Conservation (phyloP, 2,888 invertebrate species). For the Tyria jacobaeae region DNA sequence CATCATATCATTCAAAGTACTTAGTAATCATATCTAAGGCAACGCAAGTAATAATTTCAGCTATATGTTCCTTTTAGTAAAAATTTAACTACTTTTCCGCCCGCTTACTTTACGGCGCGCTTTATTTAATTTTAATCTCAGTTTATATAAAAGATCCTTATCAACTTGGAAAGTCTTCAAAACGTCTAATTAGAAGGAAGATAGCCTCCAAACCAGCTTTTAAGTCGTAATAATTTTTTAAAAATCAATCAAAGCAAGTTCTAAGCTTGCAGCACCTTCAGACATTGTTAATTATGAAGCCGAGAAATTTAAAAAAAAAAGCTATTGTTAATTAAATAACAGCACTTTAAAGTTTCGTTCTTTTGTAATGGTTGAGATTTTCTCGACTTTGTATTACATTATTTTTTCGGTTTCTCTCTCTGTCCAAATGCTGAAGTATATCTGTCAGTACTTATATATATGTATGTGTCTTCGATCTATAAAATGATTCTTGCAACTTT, state of each 20-base stretch:
- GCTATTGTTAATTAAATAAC: slow-evolving; percentile 38
- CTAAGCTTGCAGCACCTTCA: slow-evolving; percentile 45
- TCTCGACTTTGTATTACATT: no score
- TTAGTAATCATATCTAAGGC: background rate
- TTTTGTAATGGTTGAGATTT: no score
- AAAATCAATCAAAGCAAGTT: slow-evolving; percentile 61
- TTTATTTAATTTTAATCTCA: background rate
- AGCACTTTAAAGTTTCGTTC: slow-evolving; percentile 1
- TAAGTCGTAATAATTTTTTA: slow-evolving; percentile 57
- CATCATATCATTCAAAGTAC: no score
- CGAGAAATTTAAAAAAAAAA: slow-evolving; percentile 48
- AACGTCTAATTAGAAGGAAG: slow-evolving; percentile 16
- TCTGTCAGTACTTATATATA: no score
- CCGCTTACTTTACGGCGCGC: background rate
- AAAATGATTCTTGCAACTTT: no score
- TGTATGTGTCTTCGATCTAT: no score
- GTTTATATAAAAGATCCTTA: background rate
- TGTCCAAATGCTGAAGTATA: no score
- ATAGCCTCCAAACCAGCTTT: slow-evolving; percentile 34
- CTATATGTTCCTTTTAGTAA: background rate
- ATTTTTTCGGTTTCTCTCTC: no score
- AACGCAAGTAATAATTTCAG: background rate
- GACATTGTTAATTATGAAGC: slow-evolving; percentile 49
- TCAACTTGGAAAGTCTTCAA: slow-evolving; percentile 19
- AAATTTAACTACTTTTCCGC: background rate